Conservation (phyloP, 2,888 invertebrate species). For the Caenorhabditis imperialis region DNA sequence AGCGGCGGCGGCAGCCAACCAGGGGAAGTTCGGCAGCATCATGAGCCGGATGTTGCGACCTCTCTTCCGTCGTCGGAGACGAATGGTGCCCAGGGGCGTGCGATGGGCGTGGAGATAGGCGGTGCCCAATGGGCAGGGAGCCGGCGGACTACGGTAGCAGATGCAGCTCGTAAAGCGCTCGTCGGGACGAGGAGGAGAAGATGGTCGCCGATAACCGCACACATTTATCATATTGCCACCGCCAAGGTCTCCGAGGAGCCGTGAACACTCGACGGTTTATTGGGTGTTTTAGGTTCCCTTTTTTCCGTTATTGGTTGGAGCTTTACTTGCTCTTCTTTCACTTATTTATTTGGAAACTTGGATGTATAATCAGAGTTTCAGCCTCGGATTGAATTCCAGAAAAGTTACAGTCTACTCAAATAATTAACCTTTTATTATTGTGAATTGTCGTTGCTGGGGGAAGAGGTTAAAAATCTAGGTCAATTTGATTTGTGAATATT, state of each 20-base stretch:
- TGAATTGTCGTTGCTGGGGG: too few relatives aligned
- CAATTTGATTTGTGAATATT: too few relatives aligned
- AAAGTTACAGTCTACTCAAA: too few relatives aligned
- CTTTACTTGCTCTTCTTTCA: too few relatives aligned
- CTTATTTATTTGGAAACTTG: too few relatives aligned
- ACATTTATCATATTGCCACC: constrained; percentile 48
- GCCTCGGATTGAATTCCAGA: too few relatives aligned
- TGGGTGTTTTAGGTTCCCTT: constrained; percentile 10
- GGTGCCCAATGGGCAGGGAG: constrained; percentile 14
- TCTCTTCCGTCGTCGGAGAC: constrained; percentile 27
- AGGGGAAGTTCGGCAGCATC: constrained; percentile 39
- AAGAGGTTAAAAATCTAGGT: too few relatives aligned
- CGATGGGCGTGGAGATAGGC: constrained; percentile 36
- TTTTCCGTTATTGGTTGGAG: constrained; percentile 11
- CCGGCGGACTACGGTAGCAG: constrained; percentile 40
- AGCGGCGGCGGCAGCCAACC: constrained; percentile 37
- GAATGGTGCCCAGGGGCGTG: constrained; percentile 42
- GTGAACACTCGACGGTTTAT: too few relatives aligned
- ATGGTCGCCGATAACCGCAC: constrained; percentile 22
- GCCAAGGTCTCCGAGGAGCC: too few relatives aligned
- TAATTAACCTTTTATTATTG: too few relatives aligned
- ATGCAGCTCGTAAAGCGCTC: constrained; percentile 32
- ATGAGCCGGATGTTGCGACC: constrained; percentile 38
- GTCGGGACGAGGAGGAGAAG: background rate
- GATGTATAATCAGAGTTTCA: too few relatives aligned